Percentiles rank a stretch among this genome's conserved stretches.
Conservation (phyloP, 92 coral and sea anemone species). For the Micromussa lordhowensis region DNA sequence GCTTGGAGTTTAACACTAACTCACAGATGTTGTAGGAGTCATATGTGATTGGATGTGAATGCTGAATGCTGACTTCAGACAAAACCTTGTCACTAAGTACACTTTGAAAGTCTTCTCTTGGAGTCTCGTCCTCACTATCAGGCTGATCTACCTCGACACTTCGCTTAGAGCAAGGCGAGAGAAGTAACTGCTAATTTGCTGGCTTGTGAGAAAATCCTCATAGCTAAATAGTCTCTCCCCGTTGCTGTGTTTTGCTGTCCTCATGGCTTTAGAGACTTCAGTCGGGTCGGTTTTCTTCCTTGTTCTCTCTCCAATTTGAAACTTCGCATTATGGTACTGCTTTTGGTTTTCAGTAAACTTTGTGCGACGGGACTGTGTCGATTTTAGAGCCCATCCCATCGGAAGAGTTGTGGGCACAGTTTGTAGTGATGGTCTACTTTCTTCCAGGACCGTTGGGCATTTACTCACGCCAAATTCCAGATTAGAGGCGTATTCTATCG, state of each 20-base stretch:
- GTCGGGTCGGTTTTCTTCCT: no score
- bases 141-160: slow-evolving; percentile 33
- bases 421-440: slow-evolving; percentile 26
- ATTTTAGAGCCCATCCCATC: slow-evolving; percentile 69
- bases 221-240: no score
- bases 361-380: slow-evolving; percentile 52
- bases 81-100: slow-evolving; percentile 47
- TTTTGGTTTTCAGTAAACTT: slow-evolving; percentile 65
- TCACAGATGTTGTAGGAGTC: slow-evolving; percentile 62
- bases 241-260: no score
- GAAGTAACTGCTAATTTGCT: no score
- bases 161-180: no score
- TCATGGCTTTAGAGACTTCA: no score
- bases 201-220: no score
- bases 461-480: slow-evolving; percentile 57
- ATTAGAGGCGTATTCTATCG: slow-evolving; percentile 55
- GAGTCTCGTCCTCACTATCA: slow-evolving; percentile 49
- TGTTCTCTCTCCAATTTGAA: slow-evolving; percentile 5
- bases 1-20: slow-evolving; percentile 41
- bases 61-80: slow-evolving; percentile 57
- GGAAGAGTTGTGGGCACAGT: slow-evolving; percentile 23
- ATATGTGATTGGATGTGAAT: slow-evolving; percentile 55
- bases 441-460: slow-evolving; percentile 33
- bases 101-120: slow-evolving; percentile 27
- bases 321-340: slow-evolving; percentile 62